Conservation (phyloP, 2,888 invertebrate genomes). For the Pocota personata region DNA sequence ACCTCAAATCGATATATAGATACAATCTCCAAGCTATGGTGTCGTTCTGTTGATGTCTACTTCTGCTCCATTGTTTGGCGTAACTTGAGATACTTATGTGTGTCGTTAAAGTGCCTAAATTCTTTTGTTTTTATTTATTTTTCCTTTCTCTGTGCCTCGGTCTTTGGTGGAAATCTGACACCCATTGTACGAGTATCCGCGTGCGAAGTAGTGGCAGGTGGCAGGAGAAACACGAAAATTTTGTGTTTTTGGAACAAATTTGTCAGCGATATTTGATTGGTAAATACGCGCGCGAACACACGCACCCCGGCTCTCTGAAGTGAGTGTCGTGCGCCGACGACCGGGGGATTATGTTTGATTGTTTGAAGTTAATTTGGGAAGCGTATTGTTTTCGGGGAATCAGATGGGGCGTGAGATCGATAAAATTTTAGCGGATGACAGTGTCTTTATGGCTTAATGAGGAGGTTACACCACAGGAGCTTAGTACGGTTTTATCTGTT, state of each 20-base stretch:
- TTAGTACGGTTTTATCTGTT: not conserved
- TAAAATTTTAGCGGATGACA: constrained; percentile 3
- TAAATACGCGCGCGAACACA: constrained; percentile 49
- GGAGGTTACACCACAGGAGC: not conserved
- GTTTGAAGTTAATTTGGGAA: constrained; percentile 51
- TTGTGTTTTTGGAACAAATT: constrained; percentile 42
- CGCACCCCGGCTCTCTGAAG: constrained; percentile 7
- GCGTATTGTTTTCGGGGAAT: not conserved
- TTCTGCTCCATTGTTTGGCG: constrained; percentile 48
- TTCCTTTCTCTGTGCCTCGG: constrained; percentile 5
- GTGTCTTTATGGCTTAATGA: not conserved
- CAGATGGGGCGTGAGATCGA: constrained; percentile 29
- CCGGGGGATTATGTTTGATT: constrained; percentile 53
- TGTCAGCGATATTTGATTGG: constrained; percentile 60
- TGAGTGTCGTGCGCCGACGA: constrained; percentile 18
- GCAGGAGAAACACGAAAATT: not conserved
- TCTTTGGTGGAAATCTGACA: constrained; percentile 37
- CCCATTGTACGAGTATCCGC: constrained; percentile 22
- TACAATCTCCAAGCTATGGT: constrained; percentile 58
- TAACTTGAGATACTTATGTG: constrained; percentile 67
- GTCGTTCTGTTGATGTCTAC: constrained; percentile 9
- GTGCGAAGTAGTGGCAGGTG: not conserved
- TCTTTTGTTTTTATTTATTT: constrained; percentile 54
- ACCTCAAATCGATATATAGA: constrained; percentile 67
- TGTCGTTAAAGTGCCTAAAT: constrained; percentile 54